Conservation (phyloP, 1,140 invertebrate genomes). For the Trachelipus rathkii region DNA sequence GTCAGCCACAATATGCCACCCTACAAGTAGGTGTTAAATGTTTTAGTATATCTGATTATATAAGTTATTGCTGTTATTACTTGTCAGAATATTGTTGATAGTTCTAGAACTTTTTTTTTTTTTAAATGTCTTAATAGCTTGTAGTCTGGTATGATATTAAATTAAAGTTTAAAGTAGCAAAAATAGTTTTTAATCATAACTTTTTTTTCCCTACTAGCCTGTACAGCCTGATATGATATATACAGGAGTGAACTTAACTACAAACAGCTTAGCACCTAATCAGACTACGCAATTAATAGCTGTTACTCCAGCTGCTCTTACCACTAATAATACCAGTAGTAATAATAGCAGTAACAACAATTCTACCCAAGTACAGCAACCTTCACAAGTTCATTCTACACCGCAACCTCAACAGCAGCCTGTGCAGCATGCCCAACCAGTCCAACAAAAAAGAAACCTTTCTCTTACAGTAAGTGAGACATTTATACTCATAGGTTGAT, state of each 20-base stretch:
- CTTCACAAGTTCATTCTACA: slow-evolving; percentile 25
- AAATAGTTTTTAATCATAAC: neutral
- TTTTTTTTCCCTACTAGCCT: slow-evolving; percentile 17
- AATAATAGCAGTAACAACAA: slow-evolving; percentile 24
- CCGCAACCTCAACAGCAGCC: slow-evolving; percentile 31
- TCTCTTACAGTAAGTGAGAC: slow-evolving; percentile 67
- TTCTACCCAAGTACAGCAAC: slow-evolving; percentile 29
- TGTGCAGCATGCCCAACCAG: slow-evolving; percentile 44
- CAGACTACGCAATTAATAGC: slow-evolving; percentile 17
- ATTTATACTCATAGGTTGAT: too few relatives aligned
- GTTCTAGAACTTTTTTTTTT: too few relatives aligned
- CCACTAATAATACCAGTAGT: slow-evolving; percentile 26
- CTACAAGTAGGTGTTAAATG: slow-evolving; percentile 28
- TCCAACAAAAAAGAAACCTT: slow-evolving; percentile 57
- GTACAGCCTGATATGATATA: slow-evolving; percentile 29
- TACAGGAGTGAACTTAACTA: slow-evolving; percentile 20
- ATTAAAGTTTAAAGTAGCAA: too few relatives aligned
- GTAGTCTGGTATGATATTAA: too few relatives aligned
- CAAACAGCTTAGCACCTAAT: slow-evolving; percentile 26
- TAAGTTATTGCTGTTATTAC: too few relatives aligned
- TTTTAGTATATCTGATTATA: too few relatives aligned
- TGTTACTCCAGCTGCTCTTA: slow-evolving; percentile 34
- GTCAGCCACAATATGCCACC: slow-evolving; percentile 43
- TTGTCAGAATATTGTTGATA: too few relatives aligned
- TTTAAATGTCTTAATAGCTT: too few relatives aligned